phyloP scores from a whole-genome alignment of 2,888 invertebrate species.

The Dryadula phaetusa region DNA sequence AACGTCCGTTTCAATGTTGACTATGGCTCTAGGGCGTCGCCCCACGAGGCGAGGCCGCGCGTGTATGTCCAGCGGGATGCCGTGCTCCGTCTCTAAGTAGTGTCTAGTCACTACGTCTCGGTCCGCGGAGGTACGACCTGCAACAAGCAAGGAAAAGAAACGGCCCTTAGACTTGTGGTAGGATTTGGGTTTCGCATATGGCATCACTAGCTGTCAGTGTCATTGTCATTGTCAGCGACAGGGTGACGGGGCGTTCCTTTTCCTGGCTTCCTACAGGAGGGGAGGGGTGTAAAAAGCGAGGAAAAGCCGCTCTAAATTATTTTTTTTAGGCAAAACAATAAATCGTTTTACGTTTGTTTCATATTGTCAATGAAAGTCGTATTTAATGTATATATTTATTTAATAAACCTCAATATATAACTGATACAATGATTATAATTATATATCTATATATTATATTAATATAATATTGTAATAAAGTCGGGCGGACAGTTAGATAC shows the following conservation, averaged over 20 bases:
- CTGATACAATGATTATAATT: conserved; percentile 41
- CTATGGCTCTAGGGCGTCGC: conserved; percentile 73
- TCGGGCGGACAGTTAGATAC: conserved; percentile 38
- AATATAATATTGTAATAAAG: conserved; percentile 29
- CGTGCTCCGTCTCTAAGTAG: conserved; percentile 78
- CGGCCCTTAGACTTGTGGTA: conserved; percentile 62
- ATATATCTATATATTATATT: conserved; percentile 37
- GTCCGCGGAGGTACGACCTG: conserved; percentile 79
- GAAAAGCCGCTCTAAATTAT: conserved; percentile 70
- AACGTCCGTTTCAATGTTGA: conserved; percentile 78
- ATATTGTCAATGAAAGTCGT: not conserved
- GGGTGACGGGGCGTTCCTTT: conserved; percentile 71
- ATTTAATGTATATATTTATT: conserved; percentile 42
- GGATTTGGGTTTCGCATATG: conserved; percentile 41
- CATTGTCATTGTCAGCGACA: conserved; percentile 46
- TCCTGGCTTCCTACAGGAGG: conserved; percentile 80
- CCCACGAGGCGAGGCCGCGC: conserved; percentile 76
- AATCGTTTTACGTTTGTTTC: not conserved
- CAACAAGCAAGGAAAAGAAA: conserved; percentile 79
- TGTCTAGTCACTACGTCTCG: conserved; percentile 72
- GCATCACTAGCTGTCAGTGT: conserved; percentile 48
- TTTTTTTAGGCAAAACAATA: not conserved
- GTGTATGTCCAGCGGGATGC: conserved; percentile 75
- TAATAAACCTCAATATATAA: conserved; percentile 44
- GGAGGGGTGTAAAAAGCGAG: conserved; percentile 72